Conservation (phyloP, 1,140 invertebrate genomes). For the Platorchestia sp. region DNA sequence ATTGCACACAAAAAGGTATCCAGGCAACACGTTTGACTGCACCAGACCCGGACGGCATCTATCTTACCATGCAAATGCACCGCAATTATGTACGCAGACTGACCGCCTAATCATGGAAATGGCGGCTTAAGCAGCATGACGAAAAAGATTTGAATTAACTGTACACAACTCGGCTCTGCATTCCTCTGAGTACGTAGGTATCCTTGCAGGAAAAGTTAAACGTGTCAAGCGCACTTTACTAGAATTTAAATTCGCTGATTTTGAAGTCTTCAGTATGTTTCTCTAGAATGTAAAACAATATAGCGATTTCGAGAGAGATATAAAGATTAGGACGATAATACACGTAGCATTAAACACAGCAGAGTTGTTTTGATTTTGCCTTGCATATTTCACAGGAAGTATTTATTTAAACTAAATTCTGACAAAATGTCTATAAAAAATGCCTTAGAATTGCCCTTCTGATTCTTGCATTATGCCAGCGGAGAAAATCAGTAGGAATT, state of each 20-base stretch:
- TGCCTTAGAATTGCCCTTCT: background rate
- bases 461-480: background rate
- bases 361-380: too few relatives aligned
- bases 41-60: background rate
- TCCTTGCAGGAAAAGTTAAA: background rate
- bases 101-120: constrained; percentile 49
- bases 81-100: constrained; percentile 25
- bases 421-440: background rate
- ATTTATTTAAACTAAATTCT: too few relatives aligned
- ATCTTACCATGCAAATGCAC: constrained; percentile 19
- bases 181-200: too few relatives aligned
- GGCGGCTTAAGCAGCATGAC: constrained; percentile 26
- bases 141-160: constrained; percentile 30
- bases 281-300: background rate
- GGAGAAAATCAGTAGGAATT: background rate
- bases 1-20: constrained; percentile 1
- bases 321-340: background rate
- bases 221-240: background rate
- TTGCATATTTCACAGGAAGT: too few relatives aligned
- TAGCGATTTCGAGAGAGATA: background rate
- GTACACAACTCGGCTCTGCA: background rate
- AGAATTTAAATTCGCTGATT: background rate
- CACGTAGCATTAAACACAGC: background rate
- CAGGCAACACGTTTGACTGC: background rate
- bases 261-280: background rate